phyloP scores from a whole-genome alignment of 2,888 invertebrate species.

The Lochmaea capreae region DNA sequence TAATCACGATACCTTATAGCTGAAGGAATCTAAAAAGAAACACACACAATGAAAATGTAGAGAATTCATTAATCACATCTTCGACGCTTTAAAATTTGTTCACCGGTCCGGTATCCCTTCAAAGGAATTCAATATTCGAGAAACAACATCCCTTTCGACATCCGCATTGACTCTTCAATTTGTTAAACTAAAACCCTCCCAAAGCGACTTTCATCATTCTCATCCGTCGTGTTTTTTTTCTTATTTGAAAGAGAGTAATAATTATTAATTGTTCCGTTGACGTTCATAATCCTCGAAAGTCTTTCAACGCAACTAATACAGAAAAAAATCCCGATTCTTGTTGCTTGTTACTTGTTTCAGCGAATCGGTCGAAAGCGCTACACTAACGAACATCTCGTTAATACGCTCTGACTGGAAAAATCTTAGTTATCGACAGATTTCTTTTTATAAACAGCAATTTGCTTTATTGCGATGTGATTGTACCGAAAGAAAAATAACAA shows the following conservation, averaged over 20 bases:
- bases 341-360: neutral
- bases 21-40: constrained; percentile 6
- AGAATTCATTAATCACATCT: constrained; percentile 1
- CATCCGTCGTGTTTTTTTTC: neutral
- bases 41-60: neutral
- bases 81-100: constrained; percentile 2
- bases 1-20: constrained; percentile 1
- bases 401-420: neutral
- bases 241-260: constrained; percentile 10
- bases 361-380: neutral
- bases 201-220: neutral
- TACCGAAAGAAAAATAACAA: neutral
- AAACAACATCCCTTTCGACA: constrained; percentile 3
- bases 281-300: neutral
- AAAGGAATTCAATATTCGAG: constrained; percentile 1
- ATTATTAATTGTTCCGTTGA: constrained; percentile 6
- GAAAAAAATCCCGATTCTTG: neutral
- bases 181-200: neutral
- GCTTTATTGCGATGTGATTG: neutral
- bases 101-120: neutral
- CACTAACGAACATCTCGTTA: constrained; percentile 1
- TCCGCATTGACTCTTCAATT: constrained; percentile 9
- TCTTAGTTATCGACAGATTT: neutral
- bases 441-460: neutral
- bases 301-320: neutral